A percentile compares a stretch with the other conserved stretches of the same genome.
These are phyloP conservation scores for Calyptomena viridis DNA, from an alignment of 2,113 vertebrate genomes.

Conservation along the genomic window DNA sequence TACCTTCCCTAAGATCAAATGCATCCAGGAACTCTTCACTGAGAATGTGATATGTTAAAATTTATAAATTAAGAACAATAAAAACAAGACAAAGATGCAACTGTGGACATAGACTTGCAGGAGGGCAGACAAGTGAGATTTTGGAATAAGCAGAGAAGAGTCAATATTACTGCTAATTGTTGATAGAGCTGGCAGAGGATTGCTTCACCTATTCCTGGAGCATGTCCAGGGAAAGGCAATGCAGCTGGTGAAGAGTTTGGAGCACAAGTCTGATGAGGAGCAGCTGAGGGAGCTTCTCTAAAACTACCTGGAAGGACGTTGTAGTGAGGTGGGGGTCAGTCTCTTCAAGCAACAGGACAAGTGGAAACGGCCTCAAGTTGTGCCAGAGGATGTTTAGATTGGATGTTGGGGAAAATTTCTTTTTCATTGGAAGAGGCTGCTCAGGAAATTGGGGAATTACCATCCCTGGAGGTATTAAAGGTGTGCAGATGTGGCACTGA, in stretches of 20 bases:
- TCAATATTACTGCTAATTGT: neutral
- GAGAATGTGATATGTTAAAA: neutral
- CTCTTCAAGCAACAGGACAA: neutral
- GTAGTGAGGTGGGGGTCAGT: neutral
- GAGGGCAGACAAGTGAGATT: neutral
- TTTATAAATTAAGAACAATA: neutral
- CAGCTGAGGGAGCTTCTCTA: neutral
- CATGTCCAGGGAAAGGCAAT: rapidly evolving
- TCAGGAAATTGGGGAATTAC: too few species aligned
- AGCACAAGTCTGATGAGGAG: neutral
- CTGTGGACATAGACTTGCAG: neutral
- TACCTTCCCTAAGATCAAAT: neutral
- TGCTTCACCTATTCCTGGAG: neutral
- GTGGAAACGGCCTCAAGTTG: neutral
- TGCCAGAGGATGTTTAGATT: neutral
- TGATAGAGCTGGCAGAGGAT: neutral
- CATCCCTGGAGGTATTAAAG: neutral
- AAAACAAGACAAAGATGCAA: neutral
- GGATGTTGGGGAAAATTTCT: neutral
- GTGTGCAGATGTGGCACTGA: too few species aligned
- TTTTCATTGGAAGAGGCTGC: neutral
- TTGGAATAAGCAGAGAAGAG: neutral
- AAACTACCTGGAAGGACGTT: neutral
- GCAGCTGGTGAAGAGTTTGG: neutral
- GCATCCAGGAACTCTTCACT: neutral